Evolutionary conservation across 2,888 invertebrate genomes (phyloP).

Genomic region (Alentia gelatinosa): DNA sequence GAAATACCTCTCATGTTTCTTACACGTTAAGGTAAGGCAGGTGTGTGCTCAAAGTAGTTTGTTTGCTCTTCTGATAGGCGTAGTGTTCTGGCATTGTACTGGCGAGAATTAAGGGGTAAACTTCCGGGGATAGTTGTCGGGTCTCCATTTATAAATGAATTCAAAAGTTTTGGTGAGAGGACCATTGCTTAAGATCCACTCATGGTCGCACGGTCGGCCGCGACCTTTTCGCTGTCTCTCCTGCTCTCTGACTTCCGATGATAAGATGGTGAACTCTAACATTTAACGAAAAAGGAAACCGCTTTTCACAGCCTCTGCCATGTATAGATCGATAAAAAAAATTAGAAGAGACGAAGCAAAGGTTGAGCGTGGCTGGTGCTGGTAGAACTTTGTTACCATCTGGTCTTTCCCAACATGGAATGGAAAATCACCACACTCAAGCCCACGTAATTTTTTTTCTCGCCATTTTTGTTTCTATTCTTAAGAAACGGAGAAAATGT

Average conservation of each 20-base stretch:
- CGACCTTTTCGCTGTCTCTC: constrained; percentile 10
- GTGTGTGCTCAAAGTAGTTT: no score
- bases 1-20: no score
- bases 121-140: background rate
- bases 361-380: background rate
- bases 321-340: constrained; percentile 19
- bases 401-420: background rate
- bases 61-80: no score
- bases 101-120: no score
- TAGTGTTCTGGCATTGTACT: no score
- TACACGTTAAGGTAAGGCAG: no score
- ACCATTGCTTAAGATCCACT: background rate
- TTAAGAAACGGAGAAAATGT: background rate
- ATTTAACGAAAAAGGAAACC: constrained; percentile 34
- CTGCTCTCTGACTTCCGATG: background rate
- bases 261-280: constrained; percentile 29
- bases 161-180: no score
- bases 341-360: background rate
- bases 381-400: background rate
- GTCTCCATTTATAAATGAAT: background rate
- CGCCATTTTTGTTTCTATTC: background rate
- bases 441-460: background rate
- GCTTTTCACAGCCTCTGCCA: constrained; percentile 12
- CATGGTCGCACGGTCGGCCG: background rate
- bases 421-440: background rate